Evolutionary conservation across 2,888 invertebrate genomes (phyloP), one percentile per base, ranked within the genome.

Genomic region (Polymixis flavicincta): DNA sequence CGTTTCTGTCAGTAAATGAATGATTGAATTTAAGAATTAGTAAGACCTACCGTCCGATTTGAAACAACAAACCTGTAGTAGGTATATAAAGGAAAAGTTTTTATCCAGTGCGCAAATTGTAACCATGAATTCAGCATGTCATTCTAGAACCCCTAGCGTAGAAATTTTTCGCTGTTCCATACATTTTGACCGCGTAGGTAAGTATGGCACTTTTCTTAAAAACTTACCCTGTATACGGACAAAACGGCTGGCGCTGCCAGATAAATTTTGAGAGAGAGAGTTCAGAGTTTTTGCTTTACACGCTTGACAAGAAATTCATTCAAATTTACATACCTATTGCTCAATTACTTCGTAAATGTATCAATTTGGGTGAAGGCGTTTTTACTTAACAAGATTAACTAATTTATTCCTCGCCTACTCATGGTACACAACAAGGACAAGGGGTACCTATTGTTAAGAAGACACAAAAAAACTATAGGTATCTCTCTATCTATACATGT

Each of bases 291-390:
- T 28, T 28, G 8, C 28, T 22, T 22, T 5, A 32, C 19, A 28
- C 22, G 9, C 9, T 65, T 50, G 48, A 14, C 25, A 50, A 28
- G 72, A 59, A 59, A 50, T 61, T 66, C n/a, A 59, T 64, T 75
- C 13, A 57, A 54, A 55, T 13, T 45, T 63, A n/a, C n/a, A n/a
- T 22, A 37, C 72, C 25, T 48, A 32, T 57, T 42, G 50, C 57
- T 28, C n/a, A 73, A 64, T 32, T 42, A n/a, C 45, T 32, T 19
- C 37, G 45, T 54, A 37, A 55, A 50, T 48, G 1, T 67, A 45
- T 66, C 42, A 22, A 80, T 73, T 48, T 54, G 48, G 74, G 80
- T 80, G 74, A 78, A 80, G 80, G 74, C 5, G 45, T n/a, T 67
- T 76, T 61, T 61, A 66, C 14, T 61, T 75, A 76, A 61, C 60